A percentile compares a stretch with the other conserved stretches of the same genome.
Evolutionary conservation across 2,797 vertebrate genomes (phyloP).

Genomic region (Acrossocheilus wenchowensis): DNA sequence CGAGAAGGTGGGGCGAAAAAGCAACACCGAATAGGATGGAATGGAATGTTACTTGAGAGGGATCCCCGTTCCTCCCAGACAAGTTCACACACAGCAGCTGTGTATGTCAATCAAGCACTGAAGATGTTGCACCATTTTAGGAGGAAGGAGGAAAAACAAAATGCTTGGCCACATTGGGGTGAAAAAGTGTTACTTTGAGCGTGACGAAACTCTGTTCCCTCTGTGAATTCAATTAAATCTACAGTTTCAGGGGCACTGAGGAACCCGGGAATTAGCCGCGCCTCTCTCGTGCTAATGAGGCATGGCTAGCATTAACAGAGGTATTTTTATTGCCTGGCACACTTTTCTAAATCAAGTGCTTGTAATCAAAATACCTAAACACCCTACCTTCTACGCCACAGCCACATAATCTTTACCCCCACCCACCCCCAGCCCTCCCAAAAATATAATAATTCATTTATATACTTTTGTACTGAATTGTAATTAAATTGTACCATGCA

Average conservation of each 20-base stretch:
- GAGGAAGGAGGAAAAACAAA: conserved; percentile 54
- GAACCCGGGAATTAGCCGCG: conserved; percentile 78
- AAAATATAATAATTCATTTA: conserved; percentile 81
- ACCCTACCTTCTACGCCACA: conserved; percentile 59
- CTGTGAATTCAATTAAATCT: conserved; percentile 76
- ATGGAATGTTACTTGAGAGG: conserved; percentile 58
- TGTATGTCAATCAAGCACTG: conserved; percentile 81
- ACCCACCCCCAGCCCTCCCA: conserved; percentile 60
- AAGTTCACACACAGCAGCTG: conserved; percentile 83
- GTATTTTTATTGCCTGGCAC: conserved; percentile 79
- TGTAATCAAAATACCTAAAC: conserved; percentile 71
- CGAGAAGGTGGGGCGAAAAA: conserved; percentile 55
- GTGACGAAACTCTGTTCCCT: conserved; percentile 74
- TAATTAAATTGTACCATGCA: conserved; percentile 86
- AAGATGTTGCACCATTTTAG: conserved; percentile 73
- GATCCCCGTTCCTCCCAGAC: conserved; percentile 65
- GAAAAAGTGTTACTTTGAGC: conserved; percentile 69
- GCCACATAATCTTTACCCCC: conserved; percentile 52
- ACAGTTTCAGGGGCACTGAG: conserved; percentile 75
- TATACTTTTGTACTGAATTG: conserved; percentile 81
- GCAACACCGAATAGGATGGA: conserved; percentile 55
- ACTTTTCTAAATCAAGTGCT: conserved; percentile 80
- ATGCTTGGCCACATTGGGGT: conserved; percentile 61
- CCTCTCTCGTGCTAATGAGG: conserved; percentile 81
- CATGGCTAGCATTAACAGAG: conserved; percentile 78